These are phyloP conservation scores for Eidolon dupreanum DNA, from an alignment of 2,797 vertebrate genomes.

Conservation along the genomic window DNA sequence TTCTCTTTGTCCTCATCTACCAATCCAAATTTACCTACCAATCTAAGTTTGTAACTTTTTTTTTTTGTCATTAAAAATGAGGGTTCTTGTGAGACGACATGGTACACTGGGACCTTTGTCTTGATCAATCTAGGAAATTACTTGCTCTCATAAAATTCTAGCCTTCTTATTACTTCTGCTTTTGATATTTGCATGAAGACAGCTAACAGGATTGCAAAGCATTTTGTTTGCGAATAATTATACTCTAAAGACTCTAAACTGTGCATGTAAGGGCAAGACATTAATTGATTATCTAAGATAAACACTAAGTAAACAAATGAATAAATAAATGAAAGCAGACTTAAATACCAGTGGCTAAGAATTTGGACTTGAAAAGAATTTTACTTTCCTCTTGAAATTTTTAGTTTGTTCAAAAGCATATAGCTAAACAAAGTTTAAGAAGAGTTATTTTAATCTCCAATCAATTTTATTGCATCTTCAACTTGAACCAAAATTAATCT, in stretches of 20 bases:
- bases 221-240: conserved; percentile 19
- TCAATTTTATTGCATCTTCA: background rate
- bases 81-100: background rate
- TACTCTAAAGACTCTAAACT: background rate
- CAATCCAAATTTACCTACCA: background rate
- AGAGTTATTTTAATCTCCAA: background rate
- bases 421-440: background rate
- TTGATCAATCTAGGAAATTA: background rate
- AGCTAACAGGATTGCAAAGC: background rate
- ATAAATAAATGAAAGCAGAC: background rate
- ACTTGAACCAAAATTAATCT: background rate
- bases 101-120: background rate
- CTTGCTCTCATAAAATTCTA: too few relatives aligned
- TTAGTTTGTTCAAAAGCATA: background rate
- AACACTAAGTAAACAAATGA: background rate
- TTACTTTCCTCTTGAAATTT: background rate
- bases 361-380: background rate
- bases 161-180: background rate
- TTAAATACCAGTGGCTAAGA: background rate
- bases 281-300: background rate
- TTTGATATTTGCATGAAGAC: background rate
- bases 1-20: background rate
- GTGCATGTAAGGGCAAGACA: background rate
- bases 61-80: background rate
- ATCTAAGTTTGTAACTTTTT: background rate